Evolutionary conservation across 2,113 vertebrate species (phyloP).

Genomic region (Empidonax alnorum): DNA sequence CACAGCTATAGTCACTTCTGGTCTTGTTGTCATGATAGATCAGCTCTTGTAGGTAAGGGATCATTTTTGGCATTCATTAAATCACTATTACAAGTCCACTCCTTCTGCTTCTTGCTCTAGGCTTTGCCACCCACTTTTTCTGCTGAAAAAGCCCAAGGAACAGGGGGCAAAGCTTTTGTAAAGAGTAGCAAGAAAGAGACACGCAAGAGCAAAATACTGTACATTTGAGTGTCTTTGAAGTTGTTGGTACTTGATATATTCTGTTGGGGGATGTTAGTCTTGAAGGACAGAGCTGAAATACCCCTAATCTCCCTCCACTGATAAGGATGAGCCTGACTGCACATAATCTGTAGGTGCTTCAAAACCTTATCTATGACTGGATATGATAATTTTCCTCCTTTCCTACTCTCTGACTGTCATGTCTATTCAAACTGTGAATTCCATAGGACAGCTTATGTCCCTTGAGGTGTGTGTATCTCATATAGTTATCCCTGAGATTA

Average conservation of each 20-base stretch:
- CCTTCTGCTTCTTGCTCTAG: neutral
- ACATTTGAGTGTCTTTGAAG: neutral
- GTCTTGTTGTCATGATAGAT: constrained; percentile 10
- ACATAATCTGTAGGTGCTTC: neutral
- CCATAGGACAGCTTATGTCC: neutral
- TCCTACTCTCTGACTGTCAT: neutral
- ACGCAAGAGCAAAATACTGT: neutral
- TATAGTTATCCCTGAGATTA: neutral
- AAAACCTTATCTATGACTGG: neutral
- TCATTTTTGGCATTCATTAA: constrained; percentile 25
- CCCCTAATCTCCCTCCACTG: neutral
- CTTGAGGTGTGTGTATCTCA: neutral
- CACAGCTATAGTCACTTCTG: neutral
- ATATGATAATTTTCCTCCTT: constrained; percentile 9
- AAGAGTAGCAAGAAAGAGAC: neutral
- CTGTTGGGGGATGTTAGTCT: neutral
- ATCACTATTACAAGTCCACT: neutral
- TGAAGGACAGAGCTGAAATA: neutral
- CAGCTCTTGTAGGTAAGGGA: neutral
- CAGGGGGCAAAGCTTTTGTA: neutral
- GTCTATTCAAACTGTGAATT: constrained; percentile 14
- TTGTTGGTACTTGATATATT: neutral
- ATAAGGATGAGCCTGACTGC: neutral
- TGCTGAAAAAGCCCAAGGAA: neutral
- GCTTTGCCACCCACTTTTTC: neutral